Base-by-base conservation (phyloP, 2,797 vertebrate genomes). In the Cirrhinus mrigala region DNA sequence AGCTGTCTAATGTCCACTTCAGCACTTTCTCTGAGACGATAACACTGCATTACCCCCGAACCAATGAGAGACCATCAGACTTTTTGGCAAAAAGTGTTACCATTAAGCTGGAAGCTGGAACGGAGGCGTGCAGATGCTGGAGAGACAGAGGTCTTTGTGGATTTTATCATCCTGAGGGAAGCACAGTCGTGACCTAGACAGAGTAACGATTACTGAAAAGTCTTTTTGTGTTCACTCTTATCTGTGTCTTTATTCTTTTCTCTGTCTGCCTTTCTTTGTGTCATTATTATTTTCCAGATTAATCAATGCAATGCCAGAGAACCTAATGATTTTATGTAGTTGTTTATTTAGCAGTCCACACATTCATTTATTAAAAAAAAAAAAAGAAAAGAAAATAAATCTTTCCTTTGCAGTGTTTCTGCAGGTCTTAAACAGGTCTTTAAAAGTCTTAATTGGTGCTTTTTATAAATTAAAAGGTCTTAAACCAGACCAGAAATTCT, bases 31-130 rank as follows among this genome's bases (percentile, higher is more conserved):
- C 56, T 60, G 22, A 79, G 66, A 74, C 33, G 81, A 85, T 90
- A 88, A 78, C 82, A 69, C 89, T 86, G 79, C 60, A 84, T 86
- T 89, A 73, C 87, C 91, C 86, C 66, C n/a, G 76, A 77, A 66
- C 84, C 85, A 79, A 76, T 89, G 68, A 90, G 81, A 83, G 60
- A 81, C 82, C 82, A 84, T 90, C 87, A 90, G 87, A 89, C 68
- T 84, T 85, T 88, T 89, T 90, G 89, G 89, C 85, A 86, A 82
- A 82, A 90, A 60, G 79, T 86, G 70, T 89, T 85, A 81, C 82
- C 86, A 89, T 92, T 90, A 87, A 88, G 68, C 82, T 86, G 24
- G 58, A 85, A 80, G 78, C 79, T 90, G 86, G 90, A 91, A 89
- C 85, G 87, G 74, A 88, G 89, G 84, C 56, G 81, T 87, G 85